A percentile compares a stretch with the other conserved stretches of the same genome.
phyloP scores from a whole-genome alignment of 2,797 vertebrate genomes.

The Cyprinodon diabolis region DNA sequence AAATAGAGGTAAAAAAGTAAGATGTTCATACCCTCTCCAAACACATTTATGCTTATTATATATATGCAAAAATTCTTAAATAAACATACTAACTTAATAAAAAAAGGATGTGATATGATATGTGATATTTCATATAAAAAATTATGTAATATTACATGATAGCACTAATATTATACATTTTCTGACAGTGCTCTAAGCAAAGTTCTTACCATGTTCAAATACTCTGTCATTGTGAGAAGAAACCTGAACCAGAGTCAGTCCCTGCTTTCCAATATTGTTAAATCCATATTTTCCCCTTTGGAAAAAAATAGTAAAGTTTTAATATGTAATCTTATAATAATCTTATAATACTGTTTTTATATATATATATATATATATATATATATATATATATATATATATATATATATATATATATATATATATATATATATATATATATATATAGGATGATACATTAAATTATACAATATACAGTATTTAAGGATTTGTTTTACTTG shows the following conservation, averaged over 20 bases:
- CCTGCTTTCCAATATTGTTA: conserved; percentile 87
- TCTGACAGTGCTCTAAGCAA: background rate
- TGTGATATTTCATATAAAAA: background rate
- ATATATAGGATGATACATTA: background rate
- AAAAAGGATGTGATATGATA: too few relatives aligned
- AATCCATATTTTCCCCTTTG: conserved; percentile 85
- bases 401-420: too few relatives aligned
- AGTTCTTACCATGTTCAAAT: conserved; percentile 84
- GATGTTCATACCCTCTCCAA: background rate
- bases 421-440: too few relatives aligned
- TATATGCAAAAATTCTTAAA: background rate
- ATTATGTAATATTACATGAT: background rate
- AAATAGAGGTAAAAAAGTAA: too few relatives aligned
- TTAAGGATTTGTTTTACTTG: conserved; percentile 78
- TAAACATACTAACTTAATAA: background rate
- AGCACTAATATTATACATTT: background rate
- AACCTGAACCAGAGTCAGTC: conserved; percentile 83
- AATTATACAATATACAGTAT: background rate
- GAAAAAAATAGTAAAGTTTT: background rate
- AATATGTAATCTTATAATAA: too few relatives aligned
- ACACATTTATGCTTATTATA: background rate
- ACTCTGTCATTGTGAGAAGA: conserved; percentile 86
- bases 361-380: too few relatives aligned
- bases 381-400: too few relatives aligned
- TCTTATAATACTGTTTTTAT: too few relatives aligned